Percentiles rank a stretch among this genome's conserved stretches.
Evolutionary conservation across 2,113 vertebrate species (phyloP).

Genomic region (Sander vitreus): DNA sequence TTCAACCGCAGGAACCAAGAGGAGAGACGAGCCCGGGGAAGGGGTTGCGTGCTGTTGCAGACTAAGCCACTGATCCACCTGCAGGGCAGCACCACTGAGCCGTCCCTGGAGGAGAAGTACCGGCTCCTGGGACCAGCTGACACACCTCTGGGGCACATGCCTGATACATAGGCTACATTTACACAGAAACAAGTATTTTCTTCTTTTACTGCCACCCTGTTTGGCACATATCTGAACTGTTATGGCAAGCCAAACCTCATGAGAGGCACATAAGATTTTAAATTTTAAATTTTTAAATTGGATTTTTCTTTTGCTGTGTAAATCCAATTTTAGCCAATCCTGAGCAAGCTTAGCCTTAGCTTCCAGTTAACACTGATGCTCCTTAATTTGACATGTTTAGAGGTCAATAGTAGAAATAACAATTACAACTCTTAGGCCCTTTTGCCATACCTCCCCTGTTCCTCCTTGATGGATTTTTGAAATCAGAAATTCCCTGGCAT

Average conservation of each 20-base stretch:
- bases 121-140: conserved; percentile 82
- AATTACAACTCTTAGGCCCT: conserved; percentile 40
- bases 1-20: conserved; percentile 90
- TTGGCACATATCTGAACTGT: conserved; percentile 52
- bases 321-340: conserved; percentile 49
- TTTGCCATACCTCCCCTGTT: conserved; percentile 53
- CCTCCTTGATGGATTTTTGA: conserved; percentile 45
- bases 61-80: conserved; percentile 88
- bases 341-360: conserved; percentile 56
- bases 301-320: conserved; percentile 53
- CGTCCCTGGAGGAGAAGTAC: conserved; percentile 85
- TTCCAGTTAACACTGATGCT: conserved; percentile 60
- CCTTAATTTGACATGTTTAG: conserved; percentile 44
- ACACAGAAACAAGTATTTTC: conserved; percentile 52
- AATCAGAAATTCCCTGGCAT: conserved; percentile 52
- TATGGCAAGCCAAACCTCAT: conserved; percentile 39
- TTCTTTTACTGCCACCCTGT: conserved; percentile 50
- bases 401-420: conserved; percentile 39
- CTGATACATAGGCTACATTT: conserved; percentile 75
- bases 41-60: conserved; percentile 81
- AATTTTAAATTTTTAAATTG: conserved; percentile 38
- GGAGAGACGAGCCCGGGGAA: conserved; percentile 68
- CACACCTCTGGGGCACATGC: conserved; percentile 72
- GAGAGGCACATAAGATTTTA: conserved; percentile 31
- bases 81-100: conserved; percentile 74